Base-by-base conservation (phyloP, 2,797 vertebrate species). In the Tamandua tetradactyla region DNA sequence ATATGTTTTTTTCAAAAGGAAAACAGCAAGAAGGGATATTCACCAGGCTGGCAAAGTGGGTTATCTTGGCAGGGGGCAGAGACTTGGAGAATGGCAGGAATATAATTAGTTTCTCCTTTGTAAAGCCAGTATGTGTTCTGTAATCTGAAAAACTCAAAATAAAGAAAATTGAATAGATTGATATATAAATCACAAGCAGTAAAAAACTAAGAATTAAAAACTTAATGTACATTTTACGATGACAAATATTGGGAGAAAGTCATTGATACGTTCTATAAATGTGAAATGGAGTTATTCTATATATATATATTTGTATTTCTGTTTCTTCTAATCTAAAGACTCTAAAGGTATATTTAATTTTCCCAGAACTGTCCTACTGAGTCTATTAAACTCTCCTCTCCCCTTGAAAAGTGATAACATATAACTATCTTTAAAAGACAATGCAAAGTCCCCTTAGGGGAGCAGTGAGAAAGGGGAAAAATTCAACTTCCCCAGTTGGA, bases 111-210 rank as follows among this genome's bases (percentile, higher is more conserved):
- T 89, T 91, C 85, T 86, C 57, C 64, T 86, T 86, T 61, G 42
- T 61, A 68, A 52, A 89, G 57, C 62, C 89, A 92, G 75, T 55
- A 72, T 69, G 55, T 89, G 47, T 71, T 92, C 80, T 68, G 25
- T 82, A 87, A 89, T 79, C 87, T 87, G 37, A 80, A 91, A 94
- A 76, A 42, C 64, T 87, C 64, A 85, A 89, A 44, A 84, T 44
- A 88, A 75, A 76, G 44, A 62, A 95, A 89, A 92, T 35, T 59
- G 17, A 90, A 57, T 69, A 90, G 93, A 76, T 71, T 1, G 3
- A 83, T 72, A 66, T 18, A 79, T 44, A 90, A 87, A 87, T 79
- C 66, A 93, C 18, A 83, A 74, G 27, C 72, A 79, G 25, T 49
- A 64, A 83, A 92, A 69, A 90, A 87, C 9, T 37, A 84, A 64